These are phyloP conservation scores for Acanthococcus lagerstroemiae DNA, from an alignment of 2,888 invertebrate species.

Conservation along the genomic window DNA sequence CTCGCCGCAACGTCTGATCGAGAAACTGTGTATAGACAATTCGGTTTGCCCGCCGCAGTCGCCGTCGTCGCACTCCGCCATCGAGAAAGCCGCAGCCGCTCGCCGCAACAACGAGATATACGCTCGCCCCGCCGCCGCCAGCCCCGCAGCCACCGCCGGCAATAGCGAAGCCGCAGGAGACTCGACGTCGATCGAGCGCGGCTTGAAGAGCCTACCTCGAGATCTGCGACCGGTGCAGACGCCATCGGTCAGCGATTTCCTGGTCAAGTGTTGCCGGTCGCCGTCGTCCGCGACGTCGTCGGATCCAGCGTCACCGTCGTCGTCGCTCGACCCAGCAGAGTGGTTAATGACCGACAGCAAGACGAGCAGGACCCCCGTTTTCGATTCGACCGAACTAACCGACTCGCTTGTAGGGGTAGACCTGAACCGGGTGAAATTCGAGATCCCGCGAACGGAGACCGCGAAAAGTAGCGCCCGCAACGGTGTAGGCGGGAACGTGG, in stretches of 20 bases:
- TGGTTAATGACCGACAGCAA: slow-evolving; percentile 37
- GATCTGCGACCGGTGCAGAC: neutral
- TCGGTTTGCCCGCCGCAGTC: neutral
- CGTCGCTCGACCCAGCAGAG: slow-evolving; percentile 33
- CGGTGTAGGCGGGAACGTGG: no score
- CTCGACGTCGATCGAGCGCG: neutral
- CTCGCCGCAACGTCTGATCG: slow-evolving; percentile 21
- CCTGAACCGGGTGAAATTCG: no score
- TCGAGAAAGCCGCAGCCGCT: slow-evolving; percentile 31
- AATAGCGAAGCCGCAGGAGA: neutral
- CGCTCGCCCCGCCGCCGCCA: neutral
- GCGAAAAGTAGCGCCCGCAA: no score
- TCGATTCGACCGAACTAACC: neutral
- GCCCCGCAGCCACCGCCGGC: neutral
- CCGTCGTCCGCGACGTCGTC: neutral
- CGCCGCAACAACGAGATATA: neutral
- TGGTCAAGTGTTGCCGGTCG: neutral
- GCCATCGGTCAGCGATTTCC: neutral
- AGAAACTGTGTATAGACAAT: neutral
- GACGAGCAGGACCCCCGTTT: slow-evolving; percentile 34
- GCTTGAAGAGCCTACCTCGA: neutral
- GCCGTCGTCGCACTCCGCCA: neutral
- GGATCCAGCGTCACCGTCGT: neutral
- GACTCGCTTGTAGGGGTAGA: no score
- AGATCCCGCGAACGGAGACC: neutral